Evolutionary conservation across 2,797 vertebrate genomes (phyloP).

Genomic region (Anabas testudineus): DNA sequence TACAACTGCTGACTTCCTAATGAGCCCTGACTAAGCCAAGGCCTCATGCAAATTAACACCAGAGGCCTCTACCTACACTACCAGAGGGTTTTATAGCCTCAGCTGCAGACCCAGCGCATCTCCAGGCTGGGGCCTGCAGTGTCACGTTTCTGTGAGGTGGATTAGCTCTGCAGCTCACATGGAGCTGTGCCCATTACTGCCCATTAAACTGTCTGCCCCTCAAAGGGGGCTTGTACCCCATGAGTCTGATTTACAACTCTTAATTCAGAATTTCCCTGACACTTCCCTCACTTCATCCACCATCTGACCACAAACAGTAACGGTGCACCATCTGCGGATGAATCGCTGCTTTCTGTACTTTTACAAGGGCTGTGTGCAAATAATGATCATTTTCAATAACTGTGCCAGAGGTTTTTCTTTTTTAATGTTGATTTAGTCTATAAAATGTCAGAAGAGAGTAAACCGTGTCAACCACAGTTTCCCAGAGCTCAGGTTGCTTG

Average conservation of each 20-base stretch:
- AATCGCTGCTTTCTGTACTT: neutral
- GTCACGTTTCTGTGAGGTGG: constrained; percentile 76
- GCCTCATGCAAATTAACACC: constrained; percentile 61
- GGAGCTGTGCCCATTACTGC: constrained; percentile 73
- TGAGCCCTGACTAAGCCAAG: constrained; percentile 43
- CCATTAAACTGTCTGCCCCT: constrained; percentile 81
- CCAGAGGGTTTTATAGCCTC: constrained; percentile 41
- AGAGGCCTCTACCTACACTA: constrained; percentile 32
- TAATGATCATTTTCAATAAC: neutral
- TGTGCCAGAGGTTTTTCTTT: neutral
- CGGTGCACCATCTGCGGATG: constrained; percentile 70
- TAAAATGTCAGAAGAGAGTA: neutral
- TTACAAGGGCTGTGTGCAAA: neutral
- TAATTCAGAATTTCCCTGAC: constrained; percentile 60
- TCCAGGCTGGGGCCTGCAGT: constrained; percentile 43
- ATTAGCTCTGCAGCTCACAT: constrained; percentile 72
- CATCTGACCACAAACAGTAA: constrained; percentile 43
- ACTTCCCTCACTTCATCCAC: constrained; percentile 43
- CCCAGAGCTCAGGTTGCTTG: no score
- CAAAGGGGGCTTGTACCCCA: constrained; percentile 72
- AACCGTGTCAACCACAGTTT: no score
- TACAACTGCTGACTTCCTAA: constrained; percentile 44
- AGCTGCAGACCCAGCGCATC: constrained; percentile 57
- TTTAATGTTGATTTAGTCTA: neutral
- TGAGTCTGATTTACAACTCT: constrained; percentile 78